These are phyloP conservation scores for Acleris laterana DNA, from an alignment of 2,888 invertebrate species.

Conservation along the genomic window DNA sequence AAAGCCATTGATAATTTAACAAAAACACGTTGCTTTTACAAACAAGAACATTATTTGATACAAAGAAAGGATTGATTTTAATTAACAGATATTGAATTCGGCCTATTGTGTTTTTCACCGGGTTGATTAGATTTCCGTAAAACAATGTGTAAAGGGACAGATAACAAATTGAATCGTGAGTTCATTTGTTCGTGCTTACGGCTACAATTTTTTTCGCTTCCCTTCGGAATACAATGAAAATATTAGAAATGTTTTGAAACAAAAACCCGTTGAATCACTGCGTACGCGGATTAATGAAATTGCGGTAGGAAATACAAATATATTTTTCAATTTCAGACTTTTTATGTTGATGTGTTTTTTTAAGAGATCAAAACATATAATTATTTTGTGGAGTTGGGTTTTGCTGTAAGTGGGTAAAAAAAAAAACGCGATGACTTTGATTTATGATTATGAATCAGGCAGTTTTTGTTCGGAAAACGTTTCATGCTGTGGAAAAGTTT, in stretches of 20 bases:
- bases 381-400: no score
- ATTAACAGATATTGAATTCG: slow-evolving; percentile 75
- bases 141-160: slow-evolving; percentile 75
- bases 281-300: slow-evolving; percentile 4
- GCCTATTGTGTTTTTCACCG: slow-evolving; percentile 69
- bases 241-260: slow-evolving; percentile 25
- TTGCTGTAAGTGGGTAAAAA: no score
- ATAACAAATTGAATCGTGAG: slow-evolving; percentile 70
- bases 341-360: background rate
- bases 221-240: slow-evolving; percentile 40
- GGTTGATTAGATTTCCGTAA: slow-evolving; percentile 74
- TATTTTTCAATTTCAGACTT: background rate
- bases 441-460: no score
- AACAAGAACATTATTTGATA: slow-evolving; percentile 38
- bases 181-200: slow-evolving; percentile 62
- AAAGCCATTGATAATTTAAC: slow-evolving; percentile 10
- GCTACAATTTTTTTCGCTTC: slow-evolving; percentile 52
- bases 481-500: no score
- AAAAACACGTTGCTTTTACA: slow-evolving; percentile 16
- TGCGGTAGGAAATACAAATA: slow-evolving; percentile 17
- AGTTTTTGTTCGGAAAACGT: no score
- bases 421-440: no score
- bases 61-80: slow-evolving; percentile 74
- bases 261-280: slow-evolving; percentile 9
- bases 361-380: background rate